These are phyloP conservation scores for Apamea epomidion DNA, from an alignment of 2,888 invertebrate species.

Conservation along the genomic window DNA sequence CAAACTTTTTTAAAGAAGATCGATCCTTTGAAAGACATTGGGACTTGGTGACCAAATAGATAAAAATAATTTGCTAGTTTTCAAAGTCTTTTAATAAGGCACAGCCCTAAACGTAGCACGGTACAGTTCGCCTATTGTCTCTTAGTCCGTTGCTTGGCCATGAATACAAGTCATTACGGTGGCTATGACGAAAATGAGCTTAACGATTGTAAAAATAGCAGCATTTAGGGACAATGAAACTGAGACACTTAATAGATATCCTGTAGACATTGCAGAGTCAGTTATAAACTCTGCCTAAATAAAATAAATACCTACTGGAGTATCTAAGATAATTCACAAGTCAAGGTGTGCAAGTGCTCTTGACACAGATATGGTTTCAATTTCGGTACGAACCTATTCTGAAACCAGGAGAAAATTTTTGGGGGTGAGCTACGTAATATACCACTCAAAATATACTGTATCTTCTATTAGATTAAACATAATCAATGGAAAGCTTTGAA, in stretches of 20 bases:
- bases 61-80: neutral
- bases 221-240: conserved; percentile 51
- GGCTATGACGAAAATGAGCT: conserved; percentile 57
- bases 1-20: neutral
- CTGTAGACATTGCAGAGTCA: conserved; percentile 13
- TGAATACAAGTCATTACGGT: conserved; percentile 61
- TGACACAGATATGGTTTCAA: neutral
- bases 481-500: too few relatives aligned
- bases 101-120: conserved; percentile 62
- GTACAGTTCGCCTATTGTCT: conserved; percentile 77
- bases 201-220: conserved; percentile 43
- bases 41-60: too few relatives aligned
- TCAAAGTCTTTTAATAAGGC: neutral
- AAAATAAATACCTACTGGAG: neutral
- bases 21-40: neutral
- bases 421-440: neutral
- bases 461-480: neutral
- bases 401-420: too few relatives aligned
- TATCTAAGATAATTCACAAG: neutral
- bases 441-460: neutral
- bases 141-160: conserved; percentile 63
- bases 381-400: neutral
- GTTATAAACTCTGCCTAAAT: too few relatives aligned
- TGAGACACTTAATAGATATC: conserved; percentile 43
- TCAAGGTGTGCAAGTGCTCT: neutral